phyloP scores from a whole-genome alignment of 2,888 invertebrate genomes.

The Metopia argyrocephala region DNA sequence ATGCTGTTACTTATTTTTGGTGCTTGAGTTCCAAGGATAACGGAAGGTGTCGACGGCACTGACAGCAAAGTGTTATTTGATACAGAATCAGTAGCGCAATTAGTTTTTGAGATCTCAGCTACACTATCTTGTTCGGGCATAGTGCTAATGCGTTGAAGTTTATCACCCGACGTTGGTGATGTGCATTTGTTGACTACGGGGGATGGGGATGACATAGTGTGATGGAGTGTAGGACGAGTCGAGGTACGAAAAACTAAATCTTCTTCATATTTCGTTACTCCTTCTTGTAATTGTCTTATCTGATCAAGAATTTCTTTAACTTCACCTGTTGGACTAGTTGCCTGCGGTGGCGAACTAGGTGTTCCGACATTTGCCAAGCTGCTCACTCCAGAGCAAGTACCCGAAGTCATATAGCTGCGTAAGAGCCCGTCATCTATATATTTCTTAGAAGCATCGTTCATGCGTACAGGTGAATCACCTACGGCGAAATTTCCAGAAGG shows the following conservation, averaged over 20 bases:
- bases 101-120: conserved; percentile 21
- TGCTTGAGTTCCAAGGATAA: conserved; percentile 32
- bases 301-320: conserved; percentile 86
- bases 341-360: conserved; percentile 87
- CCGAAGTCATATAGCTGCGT: conserved; percentile 78
- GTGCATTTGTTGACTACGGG: conserved; percentile 53
- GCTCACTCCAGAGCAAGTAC: conserved; percentile 84
- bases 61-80: conserved; percentile 49
- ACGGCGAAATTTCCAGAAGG: conserved; percentile 66
- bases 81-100: conserved; percentile 13
- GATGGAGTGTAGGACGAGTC: conserved; percentile 71
- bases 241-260: conserved; percentile 70
- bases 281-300: conserved; percentile 82
- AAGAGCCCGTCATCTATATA: conserved; percentile 70
- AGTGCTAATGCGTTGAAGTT: conserved; percentile 62
- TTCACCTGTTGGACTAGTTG: conserved; percentile 89
- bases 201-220: conserved; percentile 70
- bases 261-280: conserved; percentile 76
- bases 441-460: conserved; percentile 69
- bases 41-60: conserved; percentile 38
- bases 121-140: conserved; percentile 67
- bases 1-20: conserved; percentile 41
- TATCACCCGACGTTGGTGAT: conserved; percentile 28
- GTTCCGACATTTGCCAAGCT: conserved; percentile 84
- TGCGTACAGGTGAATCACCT: conserved; percentile 61